These are phyloP conservation scores for Marisa cornuarietis DNA, from an alignment of 1,140 invertebrate genomes.

Conservation along the genomic window DNA sequence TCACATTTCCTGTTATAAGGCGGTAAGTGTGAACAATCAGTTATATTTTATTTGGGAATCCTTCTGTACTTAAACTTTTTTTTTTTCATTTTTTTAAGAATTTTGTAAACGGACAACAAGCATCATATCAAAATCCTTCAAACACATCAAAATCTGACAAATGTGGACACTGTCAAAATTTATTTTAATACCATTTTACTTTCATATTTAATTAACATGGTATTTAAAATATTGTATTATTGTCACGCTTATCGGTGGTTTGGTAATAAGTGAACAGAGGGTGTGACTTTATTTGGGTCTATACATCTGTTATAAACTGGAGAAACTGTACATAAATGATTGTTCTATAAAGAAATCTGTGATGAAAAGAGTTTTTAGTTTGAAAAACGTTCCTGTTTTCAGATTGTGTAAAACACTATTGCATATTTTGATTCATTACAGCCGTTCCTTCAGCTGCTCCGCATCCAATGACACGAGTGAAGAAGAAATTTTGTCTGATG, in stretches of 20 bases:
- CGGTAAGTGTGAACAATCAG: not conserved
- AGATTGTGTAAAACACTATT: too few relatives aligned
- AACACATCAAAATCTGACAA: not conserved
- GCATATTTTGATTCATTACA: not conserved
- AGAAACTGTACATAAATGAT: too few relatives aligned
- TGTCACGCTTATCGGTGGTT: too few relatives aligned
- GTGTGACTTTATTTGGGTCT: too few relatives aligned
- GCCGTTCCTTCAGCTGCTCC: not conserved
- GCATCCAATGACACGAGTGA: not conserved
- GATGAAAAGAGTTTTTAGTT: too few relatives aligned
- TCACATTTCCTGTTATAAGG: not conserved
- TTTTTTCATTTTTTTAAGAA: not conserved
- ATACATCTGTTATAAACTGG: too few relatives aligned
- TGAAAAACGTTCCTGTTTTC: too few relatives aligned
- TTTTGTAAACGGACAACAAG: not conserved
- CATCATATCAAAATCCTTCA: not conserved
- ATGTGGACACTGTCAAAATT: not conserved
- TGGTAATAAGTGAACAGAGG: too few relatives aligned
- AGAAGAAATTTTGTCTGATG: slow-evolving; percentile 11
- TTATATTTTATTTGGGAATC: not conserved
- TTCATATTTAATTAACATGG: too few relatives aligned
- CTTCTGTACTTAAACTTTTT: not conserved
- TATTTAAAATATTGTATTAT: too few relatives aligned
- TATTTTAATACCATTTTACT: too few relatives aligned
- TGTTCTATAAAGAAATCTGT: too few relatives aligned